Percentiles rank a stretch among this genome's conserved stretches.
These are phyloP conservation scores for Pollenia angustigena DNA, from an alignment of 2,888 invertebrate species.

Conservation along the genomic window DNA sequence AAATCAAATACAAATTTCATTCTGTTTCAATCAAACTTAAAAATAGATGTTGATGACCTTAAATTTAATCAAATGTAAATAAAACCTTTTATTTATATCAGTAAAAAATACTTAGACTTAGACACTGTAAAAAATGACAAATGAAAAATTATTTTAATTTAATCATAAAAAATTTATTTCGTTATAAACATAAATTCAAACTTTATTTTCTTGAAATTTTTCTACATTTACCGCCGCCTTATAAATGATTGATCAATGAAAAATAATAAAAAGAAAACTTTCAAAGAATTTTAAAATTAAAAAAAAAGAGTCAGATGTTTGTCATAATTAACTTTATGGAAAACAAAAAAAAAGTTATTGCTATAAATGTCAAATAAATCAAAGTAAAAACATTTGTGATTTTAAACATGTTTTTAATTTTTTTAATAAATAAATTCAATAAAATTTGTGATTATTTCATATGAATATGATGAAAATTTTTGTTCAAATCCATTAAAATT, in stretches of 20 bases:
- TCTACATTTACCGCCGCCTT: neutral
- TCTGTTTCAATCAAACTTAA: neutral
- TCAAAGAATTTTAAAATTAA: slow-evolving; percentile 5
- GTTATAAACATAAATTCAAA: neutral
- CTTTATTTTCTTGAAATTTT: neutral
- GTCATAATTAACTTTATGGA: slow-evolving; percentile 4
- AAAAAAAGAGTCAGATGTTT: neutral
- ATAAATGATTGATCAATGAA: slow-evolving; percentile 18
- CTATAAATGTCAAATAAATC: slow-evolving; percentile 73
- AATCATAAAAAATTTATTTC: neutral
- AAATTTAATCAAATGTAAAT: neutral
- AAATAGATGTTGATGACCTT: slow-evolving; percentile 12
- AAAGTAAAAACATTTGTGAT: neutral
- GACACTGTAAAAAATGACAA: neutral
- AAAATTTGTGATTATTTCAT: neutral
- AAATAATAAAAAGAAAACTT: neutral
- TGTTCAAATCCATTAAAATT: slow-evolving; percentile 24
- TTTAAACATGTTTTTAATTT: neutral
- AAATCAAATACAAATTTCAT: neutral
- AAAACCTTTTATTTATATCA: neutral
- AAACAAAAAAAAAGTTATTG: slow-evolving; percentile 31
- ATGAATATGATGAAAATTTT: neutral
- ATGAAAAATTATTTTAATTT: neutral
- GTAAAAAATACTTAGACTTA: neutral
- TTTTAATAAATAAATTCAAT: slow-evolving; percentile 66